These are phyloP conservation scores for Gari tellinella DNA, from an alignment of 2,888 invertebrate genomes.

Conservation along the genomic window DNA sequence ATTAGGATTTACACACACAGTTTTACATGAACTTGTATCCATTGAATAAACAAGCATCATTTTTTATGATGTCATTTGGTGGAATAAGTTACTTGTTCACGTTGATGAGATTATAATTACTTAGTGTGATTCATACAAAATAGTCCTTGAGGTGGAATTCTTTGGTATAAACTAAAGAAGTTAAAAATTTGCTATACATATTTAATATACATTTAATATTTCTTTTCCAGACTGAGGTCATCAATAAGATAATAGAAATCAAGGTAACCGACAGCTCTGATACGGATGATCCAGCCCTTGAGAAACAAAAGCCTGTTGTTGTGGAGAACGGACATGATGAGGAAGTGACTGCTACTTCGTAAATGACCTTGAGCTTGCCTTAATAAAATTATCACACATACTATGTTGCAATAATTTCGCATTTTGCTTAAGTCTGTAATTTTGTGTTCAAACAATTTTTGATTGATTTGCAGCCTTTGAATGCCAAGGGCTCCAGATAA, in stretches of 20 bases:
- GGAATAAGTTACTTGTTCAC: too few relatives aligned
- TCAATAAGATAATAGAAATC: slow-evolving; percentile 41
- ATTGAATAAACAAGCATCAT: too few relatives aligned
- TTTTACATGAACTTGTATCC: too few relatives aligned
- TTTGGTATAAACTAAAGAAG: not conserved
- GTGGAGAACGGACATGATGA: slow-evolving; percentile 42
- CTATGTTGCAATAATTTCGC: too few relatives aligned
- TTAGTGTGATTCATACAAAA: too few relatives aligned
- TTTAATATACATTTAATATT: not conserved
- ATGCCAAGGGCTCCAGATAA: not conserved
- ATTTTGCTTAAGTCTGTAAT: too few relatives aligned
- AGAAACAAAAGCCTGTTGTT: slow-evolving; percentile 43
- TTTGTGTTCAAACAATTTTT: too few relatives aligned
- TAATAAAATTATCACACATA: too few relatives aligned
- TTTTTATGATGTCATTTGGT: too few relatives aligned
- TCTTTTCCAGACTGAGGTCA: slow-evolving; percentile 34
- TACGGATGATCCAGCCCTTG: slow-evolving; percentile 44
- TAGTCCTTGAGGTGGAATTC: not conserved
- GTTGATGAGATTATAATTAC: too few relatives aligned
- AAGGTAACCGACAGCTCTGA: slow-evolving; percentile 26
- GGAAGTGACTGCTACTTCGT: slow-evolving; percentile 38
- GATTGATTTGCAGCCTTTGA: not conserved
- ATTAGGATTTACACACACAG: too few relatives aligned
- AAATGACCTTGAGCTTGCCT: slow-evolving; percentile 6
- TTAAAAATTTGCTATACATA: not conserved